Evolutionary conservation across 2,797 vertebrate species (phyloP), one percentile per base, ranked within the genome.

Genomic region (Otolemur crassicaudatus): DNA sequence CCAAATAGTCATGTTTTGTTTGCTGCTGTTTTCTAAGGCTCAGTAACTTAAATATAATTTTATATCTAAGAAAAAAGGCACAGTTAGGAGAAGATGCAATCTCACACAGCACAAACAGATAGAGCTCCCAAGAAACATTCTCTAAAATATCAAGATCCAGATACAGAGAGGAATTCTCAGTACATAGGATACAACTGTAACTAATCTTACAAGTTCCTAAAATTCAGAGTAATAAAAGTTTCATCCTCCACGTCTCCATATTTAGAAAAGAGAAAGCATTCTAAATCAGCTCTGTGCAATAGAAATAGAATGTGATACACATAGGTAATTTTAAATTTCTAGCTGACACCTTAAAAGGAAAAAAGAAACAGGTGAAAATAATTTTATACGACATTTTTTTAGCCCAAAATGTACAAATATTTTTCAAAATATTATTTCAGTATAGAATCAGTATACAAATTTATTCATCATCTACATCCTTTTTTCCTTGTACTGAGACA

Each of bases 331-430:
- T 95, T 49, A 87, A 40, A 86, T 80, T 80, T 94, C 40, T 43
- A 37, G 25, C 40, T 72, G 43, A 82, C 23, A 34, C 27, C 82
- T 58, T 87, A 46, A 65, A 27, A 75, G 14, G 31, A 65, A 25
- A 72, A n/a, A 79, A 81, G 1, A 61, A 60, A 34, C 23, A 20
- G 25, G 13, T 10, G 27, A 76, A 94, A 56, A 81, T 65, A 37
- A 76, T 61, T 81, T 87, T 70, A 89, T 87, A 83, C 58, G 86
- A 29, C 29, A 25, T 37, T 80, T 67, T 89, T n/a, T n/a, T 87
- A 67, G 76, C 11, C 20, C 14, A 69, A 46, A 72, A 16, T 79
- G 31, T 43, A 43, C 5, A 89, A 88, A 76, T 79, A 43, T 43
- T 43, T 43, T 43, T 43, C 40, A 43, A 43, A 43, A 43, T 43